Conservation (phyloP, 2,888 invertebrate genomes). For the Candidula unifasciata region DNA sequence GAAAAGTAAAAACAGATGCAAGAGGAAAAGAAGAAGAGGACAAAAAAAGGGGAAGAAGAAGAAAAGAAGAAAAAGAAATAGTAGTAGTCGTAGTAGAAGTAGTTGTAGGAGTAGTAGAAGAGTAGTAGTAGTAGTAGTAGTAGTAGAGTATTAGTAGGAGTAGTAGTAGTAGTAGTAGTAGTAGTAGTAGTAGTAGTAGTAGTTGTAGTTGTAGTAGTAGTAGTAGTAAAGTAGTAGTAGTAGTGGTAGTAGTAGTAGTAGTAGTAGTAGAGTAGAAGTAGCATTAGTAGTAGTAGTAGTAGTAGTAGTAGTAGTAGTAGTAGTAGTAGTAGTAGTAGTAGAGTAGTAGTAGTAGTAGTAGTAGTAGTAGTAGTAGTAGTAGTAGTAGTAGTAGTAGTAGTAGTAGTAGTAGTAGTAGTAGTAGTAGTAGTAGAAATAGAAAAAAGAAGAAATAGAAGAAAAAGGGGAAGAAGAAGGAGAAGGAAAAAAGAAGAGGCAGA, state of each 20-base stretch:
- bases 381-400: conserved; percentile 13
- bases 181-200: conserved; percentile 10
- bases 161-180: conserved; percentile 27
- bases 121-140: conserved; percentile 3
- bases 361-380: conserved; percentile 38
- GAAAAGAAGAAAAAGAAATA: conserved; percentile 12
- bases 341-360: conserved; percentile 47
- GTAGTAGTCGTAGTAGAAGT: too few species aligned
- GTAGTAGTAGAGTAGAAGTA: too few species aligned
- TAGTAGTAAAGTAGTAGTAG: conserved; percentile 37
- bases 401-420: conserved; percentile 45
- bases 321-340: too few species aligned
- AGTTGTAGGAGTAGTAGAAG: conserved; percentile 20
- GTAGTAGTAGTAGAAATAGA: conserved; percentile 40
- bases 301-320: conserved; percentile 47
- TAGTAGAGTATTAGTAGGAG: too few species aligned
- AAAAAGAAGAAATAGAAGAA: too few species aligned
- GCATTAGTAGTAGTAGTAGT: too few species aligned
- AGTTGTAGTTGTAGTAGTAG: conserved; percentile 32
- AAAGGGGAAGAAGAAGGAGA: too few species aligned
- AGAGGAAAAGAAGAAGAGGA: too few species aligned
- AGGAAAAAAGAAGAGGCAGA: too few species aligned
- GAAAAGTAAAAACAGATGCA: too few species aligned
- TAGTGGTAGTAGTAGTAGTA: conserved; percentile 44
- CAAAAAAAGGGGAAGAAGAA: conserved; percentile 21